These are phyloP conservation scores for Elephantulus edwardii DNA, from an alignment of 2,113 vertebrate species.

Conservation along the genomic window DNA sequence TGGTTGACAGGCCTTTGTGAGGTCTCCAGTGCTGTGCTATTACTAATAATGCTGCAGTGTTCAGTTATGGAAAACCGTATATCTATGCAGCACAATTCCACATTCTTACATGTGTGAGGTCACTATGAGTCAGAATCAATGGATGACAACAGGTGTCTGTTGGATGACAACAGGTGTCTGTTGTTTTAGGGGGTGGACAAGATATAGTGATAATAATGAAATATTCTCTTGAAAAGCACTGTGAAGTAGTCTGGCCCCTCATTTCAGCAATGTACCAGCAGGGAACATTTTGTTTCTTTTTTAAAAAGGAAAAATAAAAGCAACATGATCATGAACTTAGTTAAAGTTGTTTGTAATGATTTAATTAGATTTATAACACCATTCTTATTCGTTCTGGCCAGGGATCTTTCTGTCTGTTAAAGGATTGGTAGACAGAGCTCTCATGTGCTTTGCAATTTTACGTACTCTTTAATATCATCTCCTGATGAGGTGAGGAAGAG, in stretches of 20 bases:
- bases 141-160: background rate
- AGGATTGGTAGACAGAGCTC: slow-evolving; percentile 74
- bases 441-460: slow-evolving; percentile 78
- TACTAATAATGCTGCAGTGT: background rate
- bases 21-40: background rate
- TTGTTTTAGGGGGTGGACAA: too few species aligned
- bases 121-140: background rate
- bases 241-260: background rate
- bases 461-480: slow-evolving; percentile 83
- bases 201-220: background rate
- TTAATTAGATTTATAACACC: slow-evolving; percentile 83
- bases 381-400: slow-evolving; percentile 76
- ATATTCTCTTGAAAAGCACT: slow-evolving; percentile 11
- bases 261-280: background rate
- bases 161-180: background rate
- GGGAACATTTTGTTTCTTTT: slow-evolving; percentile 46
- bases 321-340: slow-evolving; percentile 79
- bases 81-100: background rate
- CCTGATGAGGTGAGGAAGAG: slow-evolving; percentile 79
- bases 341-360: slow-evolving; percentile 76
- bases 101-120: background rate
- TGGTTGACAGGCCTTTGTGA: background rate
- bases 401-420: slow-evolving; percentile 79
- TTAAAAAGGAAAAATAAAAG: slow-evolving; percentile 73
- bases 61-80: background rate